Base-by-base conservation (phyloP, 2,888 invertebrate genomes). In the Blastobasis lacticolella region DNA sequence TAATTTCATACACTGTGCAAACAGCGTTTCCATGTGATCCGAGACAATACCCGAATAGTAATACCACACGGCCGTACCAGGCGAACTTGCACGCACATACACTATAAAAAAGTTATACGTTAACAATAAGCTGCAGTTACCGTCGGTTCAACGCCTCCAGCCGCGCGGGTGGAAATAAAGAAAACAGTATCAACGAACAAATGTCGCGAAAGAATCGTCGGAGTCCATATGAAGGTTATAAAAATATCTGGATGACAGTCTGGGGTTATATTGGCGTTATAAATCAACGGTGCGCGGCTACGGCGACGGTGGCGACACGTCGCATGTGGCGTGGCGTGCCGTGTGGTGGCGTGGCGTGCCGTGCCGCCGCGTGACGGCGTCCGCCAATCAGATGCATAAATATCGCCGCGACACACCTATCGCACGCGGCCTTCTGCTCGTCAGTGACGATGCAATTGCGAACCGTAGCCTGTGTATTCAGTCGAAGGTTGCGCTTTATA, bases 221-320 rank as follows among this genome's bases (percentile, higher is more conserved):
- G 58, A 62, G 67, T 71, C 67, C 64, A 65, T 75, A 78, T 74
- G 73, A 68, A 73, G 73, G 81, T 79, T 84, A 84, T 84, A 81
- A 83, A 84, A 86, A 82, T 85, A 81, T 80, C 78, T 80, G 69
- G 78, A 78, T 82, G 86, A 81, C 81, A 82, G 80, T 71, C 78
- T 71, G 73, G 78, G 80, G 78, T 78, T 84, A 85, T 86, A 88
- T 86, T 86, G 79, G 77, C 62, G 78, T 76, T 83, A 86, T 88
- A 88, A 87, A 87, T 88, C 87, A 87, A 23, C 23, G 71, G 62
- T 62, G 66, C 54, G 77, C 70, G 79, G 79, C 75, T n/a, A 7
- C 42, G 63, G 62, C 65, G 64, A 64, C 61, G 66, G 62, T 62
- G 64, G 57, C 62, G 62, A 51, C 58, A 57, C 61, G 67, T 58